These are phyloP conservation scores for Busseola fusca DNA, from an alignment of 2,888 invertebrate species.

Conservation along the genomic window DNA sequence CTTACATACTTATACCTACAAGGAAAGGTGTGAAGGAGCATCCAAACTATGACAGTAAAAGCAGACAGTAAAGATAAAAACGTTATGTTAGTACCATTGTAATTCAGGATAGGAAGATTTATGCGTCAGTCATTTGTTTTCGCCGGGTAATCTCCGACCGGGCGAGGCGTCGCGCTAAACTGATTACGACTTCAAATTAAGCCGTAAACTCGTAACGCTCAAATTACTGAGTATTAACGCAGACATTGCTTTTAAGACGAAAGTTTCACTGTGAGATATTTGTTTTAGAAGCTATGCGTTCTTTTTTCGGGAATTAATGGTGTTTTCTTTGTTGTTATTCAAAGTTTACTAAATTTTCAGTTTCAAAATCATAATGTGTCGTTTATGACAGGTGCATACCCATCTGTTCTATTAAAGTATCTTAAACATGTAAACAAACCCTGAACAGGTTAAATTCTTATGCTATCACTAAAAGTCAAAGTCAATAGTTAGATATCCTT, in stretches of 20 bases:
- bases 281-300: conserved; percentile 52
- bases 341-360: not conserved
- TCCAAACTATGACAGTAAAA: conserved; percentile 67
- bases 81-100: conserved; percentile 69
- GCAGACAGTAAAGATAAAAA: conserved; percentile 71
- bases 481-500: not conserved
- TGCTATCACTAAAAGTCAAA: not conserved
- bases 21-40: conserved; percentile 56
- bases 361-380: not conserved
- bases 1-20: conserved; percentile 19
- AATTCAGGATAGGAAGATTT: conserved; percentile 78
- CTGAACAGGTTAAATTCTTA: not conserved
- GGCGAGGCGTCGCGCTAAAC: conserved; percentile 79
- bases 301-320: conserved; percentile 30
- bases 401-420: not conserved
- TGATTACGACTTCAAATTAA: conserved; percentile 88
- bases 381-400: not conserved
- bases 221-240: conserved; percentile 84
- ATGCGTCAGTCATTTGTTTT: conserved; percentile 82
- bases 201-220: conserved; percentile 85
- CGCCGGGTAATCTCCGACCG: conserved; percentile 79
- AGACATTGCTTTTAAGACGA: conserved; percentile 72
- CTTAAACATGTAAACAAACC: not conserved
- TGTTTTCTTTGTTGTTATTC: conserved; percentile 17
- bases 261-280: conserved; percentile 64